Percentiles rank a stretch among this genome's conserved stretches.
Evolutionary conservation across 1,140 invertebrate genomes (phyloP).

Genomic region (Hydropsyche tenuis): DNA sequence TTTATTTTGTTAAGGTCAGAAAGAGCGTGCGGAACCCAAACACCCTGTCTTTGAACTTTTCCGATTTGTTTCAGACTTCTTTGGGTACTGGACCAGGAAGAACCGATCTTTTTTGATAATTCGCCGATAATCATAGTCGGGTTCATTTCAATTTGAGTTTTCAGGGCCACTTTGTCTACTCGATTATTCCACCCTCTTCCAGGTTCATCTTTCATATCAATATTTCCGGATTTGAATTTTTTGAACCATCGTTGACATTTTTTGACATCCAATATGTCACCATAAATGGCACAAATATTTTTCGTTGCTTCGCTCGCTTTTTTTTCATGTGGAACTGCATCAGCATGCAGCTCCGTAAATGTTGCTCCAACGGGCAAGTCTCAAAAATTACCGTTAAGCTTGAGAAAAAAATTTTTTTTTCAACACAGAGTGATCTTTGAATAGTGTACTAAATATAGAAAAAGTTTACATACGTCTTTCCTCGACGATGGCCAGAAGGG

Average conservation of each 20-base stretch:
- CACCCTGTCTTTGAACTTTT: neutral
- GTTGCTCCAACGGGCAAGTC: too few species aligned
- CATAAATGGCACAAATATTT: neutral
- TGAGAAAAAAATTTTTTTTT: too few species aligned
- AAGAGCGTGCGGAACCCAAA: neutral
- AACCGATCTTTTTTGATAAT: neutral
- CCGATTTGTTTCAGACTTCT: neutral
- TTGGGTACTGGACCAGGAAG: neutral
- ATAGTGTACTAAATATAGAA: too few species aligned
- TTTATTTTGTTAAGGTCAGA: neutral
- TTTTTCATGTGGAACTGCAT: too few species aligned
- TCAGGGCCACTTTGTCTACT: neutral
- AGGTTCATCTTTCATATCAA: neutral
- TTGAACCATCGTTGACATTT: neutral
- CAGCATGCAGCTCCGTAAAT: too few species aligned
- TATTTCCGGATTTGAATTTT: neutral
- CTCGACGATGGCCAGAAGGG: too few species aligned
- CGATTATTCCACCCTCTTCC: neutral
- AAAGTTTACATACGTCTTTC: too few species aligned
- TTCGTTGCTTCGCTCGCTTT: neutral
- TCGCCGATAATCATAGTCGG: neutral
- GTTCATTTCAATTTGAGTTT: neutral
- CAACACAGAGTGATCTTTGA: too few species aligned
- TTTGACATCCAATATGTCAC: neutral
- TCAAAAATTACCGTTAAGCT: constrained; percentile 6